phyloP scores from a whole-genome alignment of 2,888 invertebrate genomes.

The Ormyrus nitidulus region DNA sequence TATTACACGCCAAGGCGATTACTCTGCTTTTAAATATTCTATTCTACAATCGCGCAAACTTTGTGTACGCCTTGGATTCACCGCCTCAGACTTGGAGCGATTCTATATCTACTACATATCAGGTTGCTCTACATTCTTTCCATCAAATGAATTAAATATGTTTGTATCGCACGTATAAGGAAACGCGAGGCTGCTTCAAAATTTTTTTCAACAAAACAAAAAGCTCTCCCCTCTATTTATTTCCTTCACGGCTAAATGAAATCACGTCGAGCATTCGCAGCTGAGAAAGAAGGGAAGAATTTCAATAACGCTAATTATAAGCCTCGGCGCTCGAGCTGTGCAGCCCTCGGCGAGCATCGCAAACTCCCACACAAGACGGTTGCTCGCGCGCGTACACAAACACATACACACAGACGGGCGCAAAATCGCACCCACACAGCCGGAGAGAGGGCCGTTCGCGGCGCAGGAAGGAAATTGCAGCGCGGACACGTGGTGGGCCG shows the following conservation, averaged over 20 bases:
- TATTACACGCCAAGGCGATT: slow-evolving; percentile 51
- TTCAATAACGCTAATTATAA: too few species aligned
- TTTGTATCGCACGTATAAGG: too few species aligned
- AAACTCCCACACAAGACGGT: too few species aligned
- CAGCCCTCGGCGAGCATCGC: too few species aligned
- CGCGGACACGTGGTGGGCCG: slow-evolving; percentile 70
- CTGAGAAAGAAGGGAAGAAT: neutral
- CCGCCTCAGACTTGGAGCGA: neutral
- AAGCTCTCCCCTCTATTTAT: too few species aligned
- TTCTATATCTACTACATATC: slow-evolving; percentile 23
- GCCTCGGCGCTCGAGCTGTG: neutral
- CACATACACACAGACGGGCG: too few species aligned
- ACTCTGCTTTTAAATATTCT: slow-evolving; percentile 52
- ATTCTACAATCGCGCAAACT: slow-evolving; percentile 33
- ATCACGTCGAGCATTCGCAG: too few species aligned
- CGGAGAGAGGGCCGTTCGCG: neutral
- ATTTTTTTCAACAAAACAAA: too few species aligned
- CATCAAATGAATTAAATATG: slow-evolving; percentile 30
- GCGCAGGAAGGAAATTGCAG: slow-evolving; percentile 71
- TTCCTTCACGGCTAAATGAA: too few species aligned
- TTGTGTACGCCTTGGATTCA: slow-evolving; percentile 5
- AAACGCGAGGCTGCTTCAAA: too few species aligned
- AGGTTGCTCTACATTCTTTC: slow-evolving; percentile 36
- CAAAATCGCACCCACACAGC: too few species aligned
- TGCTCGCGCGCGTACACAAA: neutral